Base-by-base conservation (phyloP, 2,113 vertebrate species). In the Pionites leucogaster region DNA sequence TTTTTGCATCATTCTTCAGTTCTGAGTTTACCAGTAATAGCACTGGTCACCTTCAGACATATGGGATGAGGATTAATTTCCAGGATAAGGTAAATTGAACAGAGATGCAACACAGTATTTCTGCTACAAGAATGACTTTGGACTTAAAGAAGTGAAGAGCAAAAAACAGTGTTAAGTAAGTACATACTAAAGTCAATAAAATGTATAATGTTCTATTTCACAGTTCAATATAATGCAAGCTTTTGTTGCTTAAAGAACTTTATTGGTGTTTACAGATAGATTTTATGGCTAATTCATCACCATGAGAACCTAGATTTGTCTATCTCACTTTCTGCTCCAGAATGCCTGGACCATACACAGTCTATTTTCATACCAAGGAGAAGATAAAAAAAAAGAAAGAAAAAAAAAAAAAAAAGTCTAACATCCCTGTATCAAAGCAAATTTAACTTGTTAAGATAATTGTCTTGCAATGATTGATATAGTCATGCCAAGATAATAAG, bases 381-480 rank as follows among this genome's bases (percentile, higher is more conserved):
- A 75, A 70, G 27, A 41, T 22, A 47, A 63, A 28, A 37, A 65
- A 88, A 81, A 74, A 31, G 33, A 35, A 68, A 29, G 35, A 68
- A 24, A 52, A 85, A 76, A 65, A 28, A 68, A 39, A 42, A 64
- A 83, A 77, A 76, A 31, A 53, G 46, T 59, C 57, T 86, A 53
- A 86, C 46, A 85, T 88, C 95, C 63, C 44, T 85, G 52, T 55
- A 90, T 92, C 81, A 93, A 95, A 92, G 29, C 39, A 95, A 97
- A 84, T 92, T 97, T 95, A 97, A 96, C 88, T 95, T 95, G 90
- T 96, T 94, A 96, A 97, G 95, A 94, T 97, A 97, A 97, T 98
- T 98, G 97, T 95, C 95, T 97, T 90, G 65, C 72, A 92, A 96
- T 97, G 97, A 98, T 95, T 98, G 97, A 98, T 98, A 94, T 90